Evolutionary conservation across 2,888 invertebrate genomes (phyloP), one percentile per base, ranked within the genome.

Genomic region (Mythimna albipuncta): DNA sequence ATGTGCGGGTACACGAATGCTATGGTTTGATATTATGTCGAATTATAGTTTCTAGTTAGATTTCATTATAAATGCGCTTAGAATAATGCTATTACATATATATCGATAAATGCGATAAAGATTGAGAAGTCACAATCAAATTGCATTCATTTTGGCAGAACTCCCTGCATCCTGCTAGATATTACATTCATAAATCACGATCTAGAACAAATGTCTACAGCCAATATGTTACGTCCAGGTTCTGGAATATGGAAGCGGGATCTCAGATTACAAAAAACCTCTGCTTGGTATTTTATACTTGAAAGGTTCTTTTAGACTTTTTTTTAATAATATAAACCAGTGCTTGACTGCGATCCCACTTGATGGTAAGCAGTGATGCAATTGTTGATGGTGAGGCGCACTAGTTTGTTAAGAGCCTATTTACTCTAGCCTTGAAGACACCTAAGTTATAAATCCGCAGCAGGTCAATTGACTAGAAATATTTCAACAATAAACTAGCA

Each of bases 181-280:
- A 76, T 72, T 77, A 76, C 77, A 44, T 32, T 50, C 47, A 64
- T 77, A 77, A 72, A 76, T 76, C 77, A 61, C 10, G 11, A 10
- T 61, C 54, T 61, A 55, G 41, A 77, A 77, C 72, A 72, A 72
- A 72, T 61, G 32, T 77, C 64, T 64, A 61, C 19, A 0, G 21
- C 1, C 64, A 64, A 50, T 59, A 41, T 71, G 71, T 64, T 77
- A 54, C 63, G 21, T 2, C 16, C 21, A 50, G 32, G 1, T 35
- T 41, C 68, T 47, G 47, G 32, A 75, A 69, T 41, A 41, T 35
- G 35, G 21, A 35, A 6, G 9, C 52, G 26, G 32, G 57, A 21
- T 26, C 13, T 5, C 32, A 41, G 50, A 71, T 61, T 64, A 11
- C 41, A 64, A 71, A 59, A 54, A 52, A 38, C 16, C 38, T 32